Base-by-base conservation (phyloP, 2,888 invertebrate species). In the Hypolimnas misippus region DNA sequence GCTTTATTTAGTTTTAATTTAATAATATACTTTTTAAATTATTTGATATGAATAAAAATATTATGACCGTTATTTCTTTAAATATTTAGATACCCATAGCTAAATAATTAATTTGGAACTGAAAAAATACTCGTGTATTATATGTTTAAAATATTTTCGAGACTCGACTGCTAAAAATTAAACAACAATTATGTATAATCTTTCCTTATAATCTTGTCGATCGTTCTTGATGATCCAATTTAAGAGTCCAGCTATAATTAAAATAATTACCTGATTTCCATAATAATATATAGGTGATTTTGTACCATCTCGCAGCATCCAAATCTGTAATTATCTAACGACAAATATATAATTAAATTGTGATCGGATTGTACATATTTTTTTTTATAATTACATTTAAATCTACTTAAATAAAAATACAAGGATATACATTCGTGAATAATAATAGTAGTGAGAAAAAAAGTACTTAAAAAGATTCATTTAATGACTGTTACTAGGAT, bases 181-280 rank as follows among this genome's bases (percentile, higher is more conserved):
- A 29, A 58, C 50, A 40, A 57, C 31, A 59, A 59, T 52, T 44
- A 50, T 40, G 44, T 51, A 21, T 35, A 57, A 57, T 62, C 57
- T 55, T 54, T 57, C 51, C 49, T 31, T 52, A 55, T 65, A 58
- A 65, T 62, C 54, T 58, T 51, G 35, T 40, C 31, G 29, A 31
- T 46, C 50, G 55, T 50, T 57, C 57, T 54, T 58, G 65, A 65
- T 55, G 61, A 62, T 58, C 50, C 55, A 58, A 65, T 51, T 55
- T 42, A 42, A 58, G 49, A 54, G 42, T 52, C 53, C 35, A 31
- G 57, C 19, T 57, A 44, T 51, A 65, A 65, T 65, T 65, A 65
- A 65, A 65, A 62, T 65, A 62, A 65, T 65, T 58, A 65, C 55
- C 38, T 62, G 38, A 62, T 62, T 65, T 55, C 40, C 57, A 62